These are phyloP conservation scores for Neodiprion fabricii DNA, from an alignment of 1,140 invertebrate genomes.

Conservation along the genomic window DNA sequence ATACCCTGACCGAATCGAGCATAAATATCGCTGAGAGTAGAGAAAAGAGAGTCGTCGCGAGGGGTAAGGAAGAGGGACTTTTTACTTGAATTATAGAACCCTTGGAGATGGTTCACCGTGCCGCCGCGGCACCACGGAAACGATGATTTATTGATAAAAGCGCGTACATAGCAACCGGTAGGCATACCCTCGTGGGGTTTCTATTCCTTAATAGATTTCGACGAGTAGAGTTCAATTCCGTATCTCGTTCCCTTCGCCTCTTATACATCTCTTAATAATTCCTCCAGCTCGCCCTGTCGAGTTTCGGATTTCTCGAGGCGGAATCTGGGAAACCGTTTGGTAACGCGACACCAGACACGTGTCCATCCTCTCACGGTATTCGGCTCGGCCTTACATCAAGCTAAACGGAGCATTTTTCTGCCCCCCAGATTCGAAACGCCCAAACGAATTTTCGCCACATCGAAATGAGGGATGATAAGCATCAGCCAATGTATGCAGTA, in stretches of 20 bases:
- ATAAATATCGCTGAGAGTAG: not conserved
- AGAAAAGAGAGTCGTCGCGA: not conserved
- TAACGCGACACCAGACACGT: constrained; percentile 41
- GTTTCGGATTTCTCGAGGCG: constrained; percentile 35
- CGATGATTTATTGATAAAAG: too few relatives aligned
- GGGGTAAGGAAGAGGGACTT: not conserved
- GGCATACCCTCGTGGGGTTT: too few relatives aligned
- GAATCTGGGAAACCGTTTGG: constrained; percentile 42
- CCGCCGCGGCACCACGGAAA: not conserved
- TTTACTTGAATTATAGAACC: not conserved
- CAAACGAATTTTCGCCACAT: constrained; percentile 9
- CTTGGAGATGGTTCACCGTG: not conserved
- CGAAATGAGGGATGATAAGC: not conserved
- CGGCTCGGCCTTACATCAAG: not conserved
- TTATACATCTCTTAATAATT: too few relatives aligned
- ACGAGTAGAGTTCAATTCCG: not conserved
- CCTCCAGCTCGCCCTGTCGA: constrained; percentile 11
- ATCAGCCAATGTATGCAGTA: too few relatives aligned
- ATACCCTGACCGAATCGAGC: not conserved
- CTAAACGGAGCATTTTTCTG: constrained; percentile 31
- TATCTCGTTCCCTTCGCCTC: too few relatives aligned
- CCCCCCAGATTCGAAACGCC: constrained; percentile 20
- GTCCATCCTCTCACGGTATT: constrained; percentile 21
- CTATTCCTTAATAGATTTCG: too few relatives aligned
- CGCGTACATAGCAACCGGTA: too few relatives aligned